A percentile compares a stretch with the other conserved stretches of the same genome.
phyloP scores from a whole-genome alignment of 2,888 invertebrate species.

The Gibbula magus region DNA sequence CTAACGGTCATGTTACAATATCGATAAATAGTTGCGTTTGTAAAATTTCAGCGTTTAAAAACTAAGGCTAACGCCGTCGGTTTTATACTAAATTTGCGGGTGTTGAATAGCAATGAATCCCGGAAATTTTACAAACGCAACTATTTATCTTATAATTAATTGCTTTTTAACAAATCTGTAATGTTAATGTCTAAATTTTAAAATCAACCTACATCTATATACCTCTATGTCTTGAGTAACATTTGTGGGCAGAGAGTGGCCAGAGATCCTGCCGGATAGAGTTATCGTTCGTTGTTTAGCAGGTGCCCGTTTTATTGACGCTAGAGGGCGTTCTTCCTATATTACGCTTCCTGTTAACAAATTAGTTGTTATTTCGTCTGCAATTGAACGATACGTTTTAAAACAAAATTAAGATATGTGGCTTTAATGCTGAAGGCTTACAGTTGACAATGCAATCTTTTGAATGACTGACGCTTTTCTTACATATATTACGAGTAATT shows the following conservation, averaged over 20 bases:
- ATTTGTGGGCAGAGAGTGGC: neutral
- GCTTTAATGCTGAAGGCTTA: neutral
- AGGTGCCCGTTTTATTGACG: neutral
- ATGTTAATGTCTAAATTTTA: no score
- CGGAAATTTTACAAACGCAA: no score
- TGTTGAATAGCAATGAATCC: no score
- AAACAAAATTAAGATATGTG: neutral
- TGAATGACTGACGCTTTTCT: neutral
- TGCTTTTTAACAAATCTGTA: no score
- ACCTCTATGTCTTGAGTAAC: no score
- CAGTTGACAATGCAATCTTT: neutral
- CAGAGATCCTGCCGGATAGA: neutral
- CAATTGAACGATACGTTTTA: neutral
- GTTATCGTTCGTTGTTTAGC: neutral
- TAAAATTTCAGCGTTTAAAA: no score
- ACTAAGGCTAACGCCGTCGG: no score
- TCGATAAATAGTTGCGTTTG: no score
- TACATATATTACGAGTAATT: neutral
- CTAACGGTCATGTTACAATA: no score
- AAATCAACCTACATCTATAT: no score
- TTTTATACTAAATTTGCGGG: no score
- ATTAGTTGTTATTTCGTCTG: neutral
- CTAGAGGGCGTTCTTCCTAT: neutral
- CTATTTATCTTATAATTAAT: no score
- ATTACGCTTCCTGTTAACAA: constrained; percentile 4